Percentiles rank a stretch among this genome's conserved stretches.
These are phyloP conservation scores for Hydropotes inermis DNA, from an alignment of 2,113 vertebrate species.

Conservation along the genomic window DNA sequence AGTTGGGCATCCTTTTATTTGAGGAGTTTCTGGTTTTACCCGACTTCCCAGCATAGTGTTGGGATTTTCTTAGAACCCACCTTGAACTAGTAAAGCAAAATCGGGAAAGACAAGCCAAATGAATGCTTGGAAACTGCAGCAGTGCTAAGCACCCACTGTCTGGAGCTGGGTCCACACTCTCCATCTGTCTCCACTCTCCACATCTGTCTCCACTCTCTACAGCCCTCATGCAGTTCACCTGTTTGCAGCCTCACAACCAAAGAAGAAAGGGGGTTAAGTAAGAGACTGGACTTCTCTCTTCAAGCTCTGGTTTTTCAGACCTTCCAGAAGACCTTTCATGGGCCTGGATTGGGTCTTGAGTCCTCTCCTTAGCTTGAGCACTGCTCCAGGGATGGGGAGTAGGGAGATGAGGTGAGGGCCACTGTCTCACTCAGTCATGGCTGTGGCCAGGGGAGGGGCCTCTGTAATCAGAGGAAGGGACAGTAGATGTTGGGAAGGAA, in stretches of 20 bases:
- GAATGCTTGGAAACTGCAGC: neutral
- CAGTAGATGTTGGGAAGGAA: neutral
- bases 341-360: neutral
- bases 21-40: neutral
- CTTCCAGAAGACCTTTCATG: neutral
- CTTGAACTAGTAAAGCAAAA: neutral
- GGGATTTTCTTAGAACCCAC: neutral
- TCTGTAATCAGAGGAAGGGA: neutral
- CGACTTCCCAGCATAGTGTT: neutral
- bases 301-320: neutral
- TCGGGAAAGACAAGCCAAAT: neutral
- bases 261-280: neutral
- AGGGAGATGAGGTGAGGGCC: neutral
- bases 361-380: neutral
- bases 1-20: neutral
- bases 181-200: neutral
- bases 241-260: neutral
- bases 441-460: neutral
- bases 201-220: neutral
- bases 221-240: neutral
- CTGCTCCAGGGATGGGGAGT: neutral
- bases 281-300: neutral
- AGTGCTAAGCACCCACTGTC: neutral
- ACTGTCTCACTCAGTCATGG: fast-evolving
- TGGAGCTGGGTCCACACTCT: neutral